Conservation (phyloP, 2,888 invertebrate species). For the Isotomurus palustris region DNA sequence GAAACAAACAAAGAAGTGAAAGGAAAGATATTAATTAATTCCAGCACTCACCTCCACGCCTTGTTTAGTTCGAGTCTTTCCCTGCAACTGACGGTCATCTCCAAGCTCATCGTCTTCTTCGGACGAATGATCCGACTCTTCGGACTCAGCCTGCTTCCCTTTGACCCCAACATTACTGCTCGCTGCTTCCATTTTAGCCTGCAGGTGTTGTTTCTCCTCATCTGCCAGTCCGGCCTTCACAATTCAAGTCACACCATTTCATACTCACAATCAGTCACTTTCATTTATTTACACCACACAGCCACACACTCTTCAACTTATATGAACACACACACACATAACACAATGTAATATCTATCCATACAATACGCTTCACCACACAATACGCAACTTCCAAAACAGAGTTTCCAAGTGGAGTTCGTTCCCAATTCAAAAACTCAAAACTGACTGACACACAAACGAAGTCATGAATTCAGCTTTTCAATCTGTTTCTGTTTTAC, state of each 20-base stretch:
- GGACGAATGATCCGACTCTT: constrained; percentile 60
- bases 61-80: constrained; percentile 69
- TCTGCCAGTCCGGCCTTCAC: constrained; percentile 47
- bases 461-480: too few species aligned
- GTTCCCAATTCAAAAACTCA: too few species aligned
- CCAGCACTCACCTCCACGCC: constrained; percentile 69
- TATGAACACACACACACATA: neutral
- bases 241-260: too few species aligned
- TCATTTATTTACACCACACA: neutral
- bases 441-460: too few species aligned
- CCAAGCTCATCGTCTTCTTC: constrained; percentile 69
- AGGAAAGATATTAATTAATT: neutral
- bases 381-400: too few species aligned
- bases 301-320: neutral
- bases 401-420: too few species aligned
- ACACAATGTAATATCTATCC: too few species aligned
- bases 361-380: too few species aligned
- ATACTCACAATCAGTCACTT: too few species aligned
- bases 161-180: constrained; percentile 27
- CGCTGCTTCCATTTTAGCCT: constrained; percentile 43
- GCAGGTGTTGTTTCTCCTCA: constrained; percentile 46
- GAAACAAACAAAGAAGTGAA: too few species aligned
- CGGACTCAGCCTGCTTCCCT: constrained; percentile 48
- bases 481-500: too few species aligned
- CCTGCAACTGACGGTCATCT: constrained; percentile 61